These are phyloP conservation scores for Diogma glabrata DNA, from an alignment of 2,888 invertebrate genomes.

Conservation along the genomic window DNA sequence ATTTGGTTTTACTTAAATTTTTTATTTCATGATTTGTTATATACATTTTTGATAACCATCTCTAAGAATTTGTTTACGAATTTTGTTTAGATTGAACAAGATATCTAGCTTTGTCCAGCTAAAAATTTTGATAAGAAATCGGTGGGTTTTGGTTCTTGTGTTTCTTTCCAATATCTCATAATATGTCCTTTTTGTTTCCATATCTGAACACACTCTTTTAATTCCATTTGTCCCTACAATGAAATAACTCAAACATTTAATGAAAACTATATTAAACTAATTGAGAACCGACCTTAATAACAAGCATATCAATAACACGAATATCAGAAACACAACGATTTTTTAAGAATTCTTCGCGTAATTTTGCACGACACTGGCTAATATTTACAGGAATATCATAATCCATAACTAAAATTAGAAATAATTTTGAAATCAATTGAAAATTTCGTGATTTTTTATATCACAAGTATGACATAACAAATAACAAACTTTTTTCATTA, in stretches of 20 bases:
- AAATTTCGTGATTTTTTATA: too few relatives aligned
- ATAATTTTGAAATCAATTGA: background rate
- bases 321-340: conserved; percentile 71
- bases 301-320: conserved; percentile 80
- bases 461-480: conserved; percentile 20
- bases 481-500: background rate
- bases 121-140: conserved; percentile 90
- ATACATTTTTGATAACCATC: too few relatives aligned
- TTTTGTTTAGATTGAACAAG: too few relatives aligned
- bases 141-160: conserved; percentile 70
- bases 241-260: conserved; percentile 15
- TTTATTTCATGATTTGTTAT: too few relatives aligned
- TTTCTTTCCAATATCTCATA: conserved; percentile 80
- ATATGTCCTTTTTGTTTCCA: conserved; percentile 87
- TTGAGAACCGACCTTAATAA: conserved; percentile 62
- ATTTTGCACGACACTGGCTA: conserved; percentile 54
- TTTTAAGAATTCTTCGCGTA: conserved; percentile 67
- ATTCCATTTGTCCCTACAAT: conserved; percentile 85
- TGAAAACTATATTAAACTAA: conserved; percentile 2
- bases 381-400: conserved; percentile 71
- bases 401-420: conserved; percentile 53
- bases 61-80: too few relatives aligned
- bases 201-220: conserved; percentile 70
- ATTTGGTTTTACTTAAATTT: too few relatives aligned
- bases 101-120: conserved; percentile 40